Conservation (phyloP, 2,797 vertebrate species). For the Pygocentrus nattereri region DNA sequence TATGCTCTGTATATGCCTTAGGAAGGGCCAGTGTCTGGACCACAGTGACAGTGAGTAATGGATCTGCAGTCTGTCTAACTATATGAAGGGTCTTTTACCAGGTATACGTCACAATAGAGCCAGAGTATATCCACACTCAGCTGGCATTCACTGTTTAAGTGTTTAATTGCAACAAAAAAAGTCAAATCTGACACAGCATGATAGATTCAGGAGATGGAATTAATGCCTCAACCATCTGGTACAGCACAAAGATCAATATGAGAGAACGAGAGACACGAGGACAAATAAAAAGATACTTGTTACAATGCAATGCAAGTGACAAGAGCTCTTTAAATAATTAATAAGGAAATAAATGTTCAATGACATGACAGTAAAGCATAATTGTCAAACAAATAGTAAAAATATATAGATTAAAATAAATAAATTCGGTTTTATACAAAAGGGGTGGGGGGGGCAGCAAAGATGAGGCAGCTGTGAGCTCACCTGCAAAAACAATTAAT, state of each 20-base stretch:
- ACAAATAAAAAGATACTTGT: constrained; percentile 72
- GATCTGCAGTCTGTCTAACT: background rate
- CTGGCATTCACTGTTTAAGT: constrained; percentile 58
- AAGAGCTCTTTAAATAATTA: constrained; percentile 83
- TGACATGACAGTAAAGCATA: constrained; percentile 77
- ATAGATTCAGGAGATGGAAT: constrained; percentile 76
- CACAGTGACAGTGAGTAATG: constrained; percentile 5
- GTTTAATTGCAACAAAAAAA: constrained; percentile 70
- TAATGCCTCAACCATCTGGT: constrained; percentile 80
- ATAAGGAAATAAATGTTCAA: constrained; percentile 82
- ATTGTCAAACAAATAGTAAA: constrained; percentile 81
- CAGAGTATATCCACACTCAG: constrained; percentile 43
- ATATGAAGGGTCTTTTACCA: background rate
- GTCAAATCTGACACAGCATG: constrained; percentile 79
- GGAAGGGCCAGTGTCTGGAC: constrained; percentile 14
- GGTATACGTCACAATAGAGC: constrained; percentile 39
- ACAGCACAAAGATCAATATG: constrained; percentile 74
- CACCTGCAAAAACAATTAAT: constrained; percentile 65
- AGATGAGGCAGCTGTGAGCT: constrained; percentile 67
- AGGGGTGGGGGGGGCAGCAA: constrained; percentile 55
- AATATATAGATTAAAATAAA: constrained; percentile 86
- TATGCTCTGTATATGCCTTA: background rate
- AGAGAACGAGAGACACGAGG: constrained; percentile 72
- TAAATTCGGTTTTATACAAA: constrained; percentile 79
- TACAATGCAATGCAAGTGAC: constrained; percentile 82